phyloP scores from a whole-genome alignment of 2,888 invertebrate genomes.

The Ophioninae sp. region DNA sequence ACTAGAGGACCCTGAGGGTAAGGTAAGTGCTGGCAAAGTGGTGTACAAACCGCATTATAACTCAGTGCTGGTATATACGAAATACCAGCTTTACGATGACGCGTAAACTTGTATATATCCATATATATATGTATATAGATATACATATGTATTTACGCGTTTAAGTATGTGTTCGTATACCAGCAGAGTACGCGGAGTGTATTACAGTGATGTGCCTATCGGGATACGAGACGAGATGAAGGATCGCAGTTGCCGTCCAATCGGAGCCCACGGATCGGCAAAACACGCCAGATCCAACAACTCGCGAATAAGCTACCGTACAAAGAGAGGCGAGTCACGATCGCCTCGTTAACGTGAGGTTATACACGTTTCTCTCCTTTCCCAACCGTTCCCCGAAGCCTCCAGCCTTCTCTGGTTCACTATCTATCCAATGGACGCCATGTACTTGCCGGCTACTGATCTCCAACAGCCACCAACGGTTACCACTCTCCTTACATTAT shows the following conservation, averaged over 20 bases:
- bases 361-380: slow-evolving; percentile 52
- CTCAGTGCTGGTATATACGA: slow-evolving; percentile 1
- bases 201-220: slow-evolving; percentile 35
- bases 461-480: slow-evolving; percentile 61
- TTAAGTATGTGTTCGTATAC: background rate
- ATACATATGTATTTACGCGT: background rate
- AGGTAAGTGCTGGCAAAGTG: slow-evolving; percentile 74
- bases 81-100: background rate
- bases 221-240: slow-evolving; percentile 56
- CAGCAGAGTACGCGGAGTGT: background rate
- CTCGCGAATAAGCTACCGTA: slow-evolving; percentile 76
- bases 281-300: slow-evolving; percentile 61
- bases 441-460: slow-evolving; percentile 35
- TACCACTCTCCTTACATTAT: slow-evolving; percentile 23
- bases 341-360: slow-evolving; percentile 75
- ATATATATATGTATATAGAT: slow-evolving; percentile 12
- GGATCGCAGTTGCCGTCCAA: slow-evolving; percentile 51
- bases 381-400: slow-evolving; percentile 14
- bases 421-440: background rate
- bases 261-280: slow-evolving; percentile 54
- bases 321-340: slow-evolving; percentile 77
- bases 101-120: background rate
- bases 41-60: slow-evolving; percentile 62
- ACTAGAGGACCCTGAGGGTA: slow-evolving; percentile 50
- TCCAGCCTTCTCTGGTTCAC: slow-evolving; percentile 2